Conservation (phyloP, 2,888 invertebrate genomes). For the Ectobius pallidus region DNA sequence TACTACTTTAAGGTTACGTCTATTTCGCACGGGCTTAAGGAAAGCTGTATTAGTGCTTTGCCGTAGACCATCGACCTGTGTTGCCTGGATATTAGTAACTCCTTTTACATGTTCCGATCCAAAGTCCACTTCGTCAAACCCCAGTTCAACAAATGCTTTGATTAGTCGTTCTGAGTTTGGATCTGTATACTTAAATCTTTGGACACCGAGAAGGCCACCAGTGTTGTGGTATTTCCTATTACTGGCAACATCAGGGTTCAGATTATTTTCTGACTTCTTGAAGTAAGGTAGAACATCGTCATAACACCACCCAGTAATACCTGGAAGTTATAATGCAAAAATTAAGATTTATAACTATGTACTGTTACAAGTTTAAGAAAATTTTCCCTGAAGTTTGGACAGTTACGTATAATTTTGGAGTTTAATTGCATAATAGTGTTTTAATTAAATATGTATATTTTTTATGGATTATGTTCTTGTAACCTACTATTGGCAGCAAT, state of each 20-base stretch:
- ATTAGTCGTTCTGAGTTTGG: background rate
- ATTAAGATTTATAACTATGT: too few species aligned
- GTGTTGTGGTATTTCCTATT: background rate
- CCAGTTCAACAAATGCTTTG: background rate
- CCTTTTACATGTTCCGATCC: background rate
- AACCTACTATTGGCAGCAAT: too few species aligned
- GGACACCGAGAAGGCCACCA: background rate
- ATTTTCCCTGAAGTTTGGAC: too few species aligned
- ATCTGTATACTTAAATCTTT: background rate
- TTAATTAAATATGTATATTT: too few species aligned
- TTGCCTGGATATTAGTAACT: background rate
- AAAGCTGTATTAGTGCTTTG: background rate
- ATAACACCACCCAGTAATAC: slow-evolving; percentile 50
- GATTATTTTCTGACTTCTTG: background rate
- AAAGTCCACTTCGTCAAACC: background rate
- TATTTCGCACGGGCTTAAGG: background rate
- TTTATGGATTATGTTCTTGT: too few species aligned
- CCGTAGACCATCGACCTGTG: background rate
- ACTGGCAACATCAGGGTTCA: background rate
- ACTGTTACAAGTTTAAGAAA: too few species aligned
- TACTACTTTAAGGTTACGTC: background rate
- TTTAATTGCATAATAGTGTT: too few species aligned
- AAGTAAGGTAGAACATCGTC: background rate
- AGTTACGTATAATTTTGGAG: too few species aligned
- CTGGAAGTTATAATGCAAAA: slow-evolving; percentile 50